Percentiles rank a stretch among this genome's conserved stretches.
Evolutionary conservation across 2,888 invertebrate species (phyloP).

Genomic region (Drosophila dives): DNA sequence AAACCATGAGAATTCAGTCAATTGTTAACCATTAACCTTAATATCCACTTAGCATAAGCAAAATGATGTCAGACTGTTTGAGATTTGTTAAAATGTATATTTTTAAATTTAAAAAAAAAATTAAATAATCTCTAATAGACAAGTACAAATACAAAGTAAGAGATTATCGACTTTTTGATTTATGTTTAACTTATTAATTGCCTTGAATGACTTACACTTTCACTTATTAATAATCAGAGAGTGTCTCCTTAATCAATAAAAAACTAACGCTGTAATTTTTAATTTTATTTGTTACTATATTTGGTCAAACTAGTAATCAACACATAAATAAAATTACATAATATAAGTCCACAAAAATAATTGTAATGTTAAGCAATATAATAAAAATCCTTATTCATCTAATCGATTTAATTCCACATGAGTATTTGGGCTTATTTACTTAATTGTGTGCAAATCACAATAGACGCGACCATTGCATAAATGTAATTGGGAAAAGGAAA

Average conservation of each 20-base stretch:
- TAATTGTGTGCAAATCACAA: conserved; percentile 6
- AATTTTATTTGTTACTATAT: not conserved
- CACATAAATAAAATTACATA: not conserved
- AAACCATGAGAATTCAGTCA: not conserved
- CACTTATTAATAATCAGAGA: not conserved
- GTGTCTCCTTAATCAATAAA: not conserved
- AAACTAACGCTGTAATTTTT: not conserved
- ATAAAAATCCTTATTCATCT: not conserved
- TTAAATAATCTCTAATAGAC: too few species aligned
- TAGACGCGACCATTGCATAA: conserved; percentile 8
- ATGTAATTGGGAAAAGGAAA: conserved; percentile 1
- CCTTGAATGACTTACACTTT: not conserved
- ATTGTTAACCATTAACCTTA: not conserved
- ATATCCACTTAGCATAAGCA: not conserved
- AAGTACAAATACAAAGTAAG: not conserved
- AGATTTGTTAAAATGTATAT: not conserved
- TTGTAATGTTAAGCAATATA: not conserved
- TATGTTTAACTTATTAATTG: not conserved
- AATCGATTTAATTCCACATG: not conserved
- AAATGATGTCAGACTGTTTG: not conserved
- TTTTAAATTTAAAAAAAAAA: not conserved
- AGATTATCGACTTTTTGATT: not conserved
- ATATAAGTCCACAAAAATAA: not conserved
- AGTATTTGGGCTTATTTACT: conserved; percentile 5
- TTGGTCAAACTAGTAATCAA: not conserved